Percentiles rank a stretch among this genome's conserved stretches.
These are phyloP conservation scores for Drosophila murphyi DNA, from an alignment of 1,140 invertebrate species.

Conservation along the genomic window DNA sequence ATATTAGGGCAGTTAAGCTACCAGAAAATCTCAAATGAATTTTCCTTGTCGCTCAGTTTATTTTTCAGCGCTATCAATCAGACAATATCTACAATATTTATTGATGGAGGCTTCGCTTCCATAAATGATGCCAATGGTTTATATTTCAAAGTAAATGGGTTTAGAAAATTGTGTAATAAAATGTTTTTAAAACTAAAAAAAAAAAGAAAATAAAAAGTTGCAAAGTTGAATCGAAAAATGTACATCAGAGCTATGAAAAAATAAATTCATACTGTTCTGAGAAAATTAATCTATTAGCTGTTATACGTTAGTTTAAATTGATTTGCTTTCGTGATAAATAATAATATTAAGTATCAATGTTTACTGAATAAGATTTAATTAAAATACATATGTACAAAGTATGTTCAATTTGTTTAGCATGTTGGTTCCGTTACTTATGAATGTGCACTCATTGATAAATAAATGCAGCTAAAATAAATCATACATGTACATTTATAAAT, in stretches of 20 bases:
- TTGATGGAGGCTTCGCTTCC: no score
- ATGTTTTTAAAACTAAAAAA: no score
- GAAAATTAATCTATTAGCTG: not conserved
- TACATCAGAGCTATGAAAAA: not conserved
- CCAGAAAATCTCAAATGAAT: not conserved
- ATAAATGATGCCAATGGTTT: no score
- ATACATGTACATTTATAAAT: not conserved
- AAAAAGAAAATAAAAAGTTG: no score
- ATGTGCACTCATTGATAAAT: not conserved
- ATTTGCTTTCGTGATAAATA: constrained; percentile 11
- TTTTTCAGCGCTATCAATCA: not conserved
- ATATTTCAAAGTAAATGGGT: no score
- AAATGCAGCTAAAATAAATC: not conserved
- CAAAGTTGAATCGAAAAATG: no score
- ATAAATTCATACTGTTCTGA: not conserved
- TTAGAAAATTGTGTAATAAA: no score
- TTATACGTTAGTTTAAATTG: not conserved
- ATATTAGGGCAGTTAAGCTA: constrained; percentile 36
- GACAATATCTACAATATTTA: not conserved
- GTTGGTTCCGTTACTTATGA: not conserved
- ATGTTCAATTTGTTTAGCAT: not conserved
- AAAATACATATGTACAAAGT: not conserved
- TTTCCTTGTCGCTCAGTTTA: not conserved
- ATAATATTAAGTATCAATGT: not conserved
- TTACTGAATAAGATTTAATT: not conserved